Conservation (phyloP, 2,888 invertebrate species). For the Pseudeuparius sepicola region DNA sequence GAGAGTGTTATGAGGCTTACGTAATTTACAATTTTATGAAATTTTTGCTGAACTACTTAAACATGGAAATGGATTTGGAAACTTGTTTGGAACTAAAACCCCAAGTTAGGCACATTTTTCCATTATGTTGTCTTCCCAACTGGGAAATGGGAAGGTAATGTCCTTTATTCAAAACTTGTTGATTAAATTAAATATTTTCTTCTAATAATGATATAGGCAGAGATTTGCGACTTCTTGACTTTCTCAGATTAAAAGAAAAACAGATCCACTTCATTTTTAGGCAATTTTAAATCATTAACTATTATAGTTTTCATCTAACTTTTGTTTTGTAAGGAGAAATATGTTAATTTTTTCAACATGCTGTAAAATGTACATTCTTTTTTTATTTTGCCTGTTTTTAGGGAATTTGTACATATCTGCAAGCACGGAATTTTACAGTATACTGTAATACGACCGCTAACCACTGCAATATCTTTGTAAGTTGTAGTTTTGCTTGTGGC, state of each 20-base stretch:
- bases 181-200: conserved; percentile 2
- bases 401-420: conserved; percentile 86
- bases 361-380: no score
- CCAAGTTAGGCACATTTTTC: conserved; percentile 83
- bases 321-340: no score
- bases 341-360: conserved; percentile 2
- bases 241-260: no score
- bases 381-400: conserved; percentile 38
- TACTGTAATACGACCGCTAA: conserved; percentile 81
- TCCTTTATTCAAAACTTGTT: conserved; percentile 2
- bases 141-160: conserved; percentile 84
- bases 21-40: conserved; percentile 98
- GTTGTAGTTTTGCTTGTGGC: conserved; percentile 32
- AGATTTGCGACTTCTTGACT: no score
- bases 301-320: no score
- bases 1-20: conserved; percentile 97
- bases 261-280: no score
- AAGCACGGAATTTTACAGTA: conserved; percentile 96
- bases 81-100: conserved; percentile 70
- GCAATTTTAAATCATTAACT: no score
- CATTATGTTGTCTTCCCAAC: conserved; percentile 81
- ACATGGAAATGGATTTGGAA: conserved; percentile 78
- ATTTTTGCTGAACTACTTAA: conserved; percentile 82
- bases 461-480: conserved; percentile 84
- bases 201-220: no score